Evolutionary conservation across 2,797 vertebrate genomes (phyloP), one percentile per base, ranked within the genome.

Genomic region (Phalanger gymnotis): DNA sequence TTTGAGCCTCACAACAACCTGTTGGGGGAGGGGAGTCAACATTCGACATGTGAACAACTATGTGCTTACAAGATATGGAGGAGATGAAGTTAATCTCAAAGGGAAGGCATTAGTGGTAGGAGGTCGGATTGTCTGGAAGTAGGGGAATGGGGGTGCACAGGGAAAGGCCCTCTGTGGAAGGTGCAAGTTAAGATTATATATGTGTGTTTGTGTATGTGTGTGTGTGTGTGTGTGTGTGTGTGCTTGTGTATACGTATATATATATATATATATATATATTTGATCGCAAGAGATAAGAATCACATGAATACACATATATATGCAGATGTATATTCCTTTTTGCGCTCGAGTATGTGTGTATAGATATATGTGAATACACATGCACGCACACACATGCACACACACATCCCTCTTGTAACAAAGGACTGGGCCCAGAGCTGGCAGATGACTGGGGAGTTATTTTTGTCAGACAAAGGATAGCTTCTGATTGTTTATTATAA

Each of bases 401-500:
- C 89, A 81, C 28, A 53, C 14, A 97, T 93, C 92, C 12, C 94
- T 92, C 54, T 58, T 91, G 92, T 40, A 95, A 97, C 95, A 97
- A 96, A 97, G 61, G 91, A 91, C 92, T 96, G 96, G 89, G 96
- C 52, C 96, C 90, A 95, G 94, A 93, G 91, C 93, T 95, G 96
- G 95, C 96, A 95, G 81, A 96, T 97, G 96, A 96, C 96, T 97
- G 93, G 92, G 61, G 96, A 96, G 97, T 97, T 97, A 97, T 96
- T 97, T 97, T 97, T 94, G 40, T 91, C 95, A 94, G 96, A 97
- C 97, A 98, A 98, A 98, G 93, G 95, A 58, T 1, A 94, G 91
- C 58, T 81, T 97, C 94, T 61, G 7, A 58, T 96, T 97, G 97
- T 97, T 98, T 98, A 98, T 95, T 93, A 97, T 97, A 97, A 92